These are phyloP conservation scores for Cardiocondyla obscurior DNA, from an alignment of 1,140 invertebrate genomes.

Conservation along the genomic window DNA sequence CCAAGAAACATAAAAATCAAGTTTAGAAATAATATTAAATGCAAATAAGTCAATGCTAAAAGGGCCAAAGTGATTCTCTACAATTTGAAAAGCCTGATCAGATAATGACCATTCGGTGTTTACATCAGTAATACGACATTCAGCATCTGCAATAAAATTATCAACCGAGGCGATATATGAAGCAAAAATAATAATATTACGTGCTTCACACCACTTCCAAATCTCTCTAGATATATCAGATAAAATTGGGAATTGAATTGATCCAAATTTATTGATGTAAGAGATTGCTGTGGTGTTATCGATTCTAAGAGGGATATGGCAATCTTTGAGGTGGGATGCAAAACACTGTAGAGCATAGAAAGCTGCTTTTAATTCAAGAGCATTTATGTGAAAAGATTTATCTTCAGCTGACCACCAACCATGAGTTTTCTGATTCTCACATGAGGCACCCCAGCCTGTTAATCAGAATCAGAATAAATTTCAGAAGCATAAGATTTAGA, in stretches of 20 bases:
- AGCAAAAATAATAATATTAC: not conserved
- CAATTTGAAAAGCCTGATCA: no score
- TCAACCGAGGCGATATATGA: not conserved
- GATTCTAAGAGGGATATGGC: not conserved
- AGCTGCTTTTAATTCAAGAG: not conserved
- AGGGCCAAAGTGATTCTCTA: not conserved
- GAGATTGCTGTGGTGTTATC: not conserved
- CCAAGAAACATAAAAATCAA: not conserved
- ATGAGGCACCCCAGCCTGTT: not conserved
- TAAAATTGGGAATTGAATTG: not conserved
- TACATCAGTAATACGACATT: not conserved
- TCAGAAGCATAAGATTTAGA: not conserved
- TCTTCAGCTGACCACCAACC: not conserved
- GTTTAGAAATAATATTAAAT: not conserved
- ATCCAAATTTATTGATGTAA: not conserved
- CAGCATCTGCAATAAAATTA: not conserved
- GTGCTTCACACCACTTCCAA: not conserved
- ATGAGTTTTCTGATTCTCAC: not conserved
- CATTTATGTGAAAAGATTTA: not conserved
- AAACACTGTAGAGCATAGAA: not conserved
- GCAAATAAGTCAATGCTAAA: not conserved
- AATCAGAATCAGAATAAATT: not conserved
- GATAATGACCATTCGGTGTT: not conserved
- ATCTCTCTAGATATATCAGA: not conserved
- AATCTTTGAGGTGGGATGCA: not conserved